Conservation (phyloP, 2,113 vertebrate species). For the Toxotes jaculatrix region DNA sequence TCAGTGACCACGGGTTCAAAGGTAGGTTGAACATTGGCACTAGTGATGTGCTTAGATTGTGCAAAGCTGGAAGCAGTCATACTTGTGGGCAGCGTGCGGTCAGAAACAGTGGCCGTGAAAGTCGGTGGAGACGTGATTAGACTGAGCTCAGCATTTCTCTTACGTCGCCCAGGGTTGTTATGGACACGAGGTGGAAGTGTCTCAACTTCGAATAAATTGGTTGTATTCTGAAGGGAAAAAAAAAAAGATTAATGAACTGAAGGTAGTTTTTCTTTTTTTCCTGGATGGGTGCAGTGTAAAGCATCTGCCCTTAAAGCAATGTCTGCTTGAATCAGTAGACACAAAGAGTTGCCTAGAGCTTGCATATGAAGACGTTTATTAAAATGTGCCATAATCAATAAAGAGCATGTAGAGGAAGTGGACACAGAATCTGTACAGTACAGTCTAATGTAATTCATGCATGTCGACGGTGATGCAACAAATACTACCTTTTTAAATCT, state of each 20-base stretch:
- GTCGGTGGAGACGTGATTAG: constrained; percentile 77
- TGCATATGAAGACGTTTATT: not conserved
- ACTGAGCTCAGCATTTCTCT: constrained; percentile 87
- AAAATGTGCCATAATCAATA: not conserved
- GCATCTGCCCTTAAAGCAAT: not conserved
- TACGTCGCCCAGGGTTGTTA: constrained; percentile 75
- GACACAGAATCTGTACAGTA: not conserved
- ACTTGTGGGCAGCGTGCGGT: constrained; percentile 57
- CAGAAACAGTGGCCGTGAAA: constrained; percentile 80
- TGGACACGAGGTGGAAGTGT: constrained; percentile 53
- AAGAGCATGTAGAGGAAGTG: not conserved
- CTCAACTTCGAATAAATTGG: constrained; percentile 65
- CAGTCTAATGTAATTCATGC: not conserved
- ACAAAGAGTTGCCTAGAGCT: not conserved
- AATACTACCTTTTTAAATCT: not conserved
- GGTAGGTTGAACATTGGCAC: constrained; percentile 18
- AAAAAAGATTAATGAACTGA: constrained; percentile 30
- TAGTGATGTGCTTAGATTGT: constrained; percentile 2
- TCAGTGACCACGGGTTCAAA: constrained; percentile 1
- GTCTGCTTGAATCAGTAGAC: not conserved
- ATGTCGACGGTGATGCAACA: not conserved
- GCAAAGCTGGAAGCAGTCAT: constrained; percentile 35
- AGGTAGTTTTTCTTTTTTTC: not conserved
- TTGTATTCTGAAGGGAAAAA: constrained; percentile 83
- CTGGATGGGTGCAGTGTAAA: not conserved